Evolutionary conservation across 2,888 invertebrate species (phyloP), one percentile per base, ranked within the genome.

Genomic region (Cerastis rubricosa): DNA sequence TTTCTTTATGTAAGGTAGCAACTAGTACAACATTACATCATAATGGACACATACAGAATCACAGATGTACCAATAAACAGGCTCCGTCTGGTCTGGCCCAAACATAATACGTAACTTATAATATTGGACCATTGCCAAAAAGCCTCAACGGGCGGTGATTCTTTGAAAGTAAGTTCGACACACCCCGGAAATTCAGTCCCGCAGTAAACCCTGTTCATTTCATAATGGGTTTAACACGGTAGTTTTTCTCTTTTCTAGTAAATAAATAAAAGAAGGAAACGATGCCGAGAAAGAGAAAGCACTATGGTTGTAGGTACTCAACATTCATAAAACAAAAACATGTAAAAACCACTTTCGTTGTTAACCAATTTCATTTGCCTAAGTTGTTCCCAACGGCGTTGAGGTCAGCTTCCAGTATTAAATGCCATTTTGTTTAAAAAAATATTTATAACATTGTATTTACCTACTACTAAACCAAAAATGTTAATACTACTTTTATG

Each of bases 101-200:
- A 59, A 19, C 29, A 49, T 61, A 72, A 43, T 3, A 17, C 11
- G 9, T 59, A 43, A 66, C 49, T 61, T 61, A 1, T 14, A 25
- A 17, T 51, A 11, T 63, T 68, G 68, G 61, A 61, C 3, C 35
- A 11, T 68, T 68, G 76, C 77, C 76, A 76, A 77, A 29, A 25
- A 74, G 9, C 14, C 19, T 35, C 2, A 9, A 29, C 19, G 49
- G n/a, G 19, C 19, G 57, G 12, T 22, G 25, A n/a, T 11, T 47
- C 40, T 74, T 43, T 25, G 17, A 19, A 8, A 49, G 12, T 19
- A 35, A 51, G 5, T 54, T 71, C 7, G 43, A 43, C 69, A n/a
- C 70, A 69, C 29, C 40, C 51, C 14, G 35, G 8, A 9, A 72
- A 35, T 43, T 49, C n/a, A 43, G 43, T 51, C 2, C 12, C 0